Evolutionary conservation across 2,888 invertebrate species (phyloP).

Genomic region (Schizotus pectinicornis): DNA sequence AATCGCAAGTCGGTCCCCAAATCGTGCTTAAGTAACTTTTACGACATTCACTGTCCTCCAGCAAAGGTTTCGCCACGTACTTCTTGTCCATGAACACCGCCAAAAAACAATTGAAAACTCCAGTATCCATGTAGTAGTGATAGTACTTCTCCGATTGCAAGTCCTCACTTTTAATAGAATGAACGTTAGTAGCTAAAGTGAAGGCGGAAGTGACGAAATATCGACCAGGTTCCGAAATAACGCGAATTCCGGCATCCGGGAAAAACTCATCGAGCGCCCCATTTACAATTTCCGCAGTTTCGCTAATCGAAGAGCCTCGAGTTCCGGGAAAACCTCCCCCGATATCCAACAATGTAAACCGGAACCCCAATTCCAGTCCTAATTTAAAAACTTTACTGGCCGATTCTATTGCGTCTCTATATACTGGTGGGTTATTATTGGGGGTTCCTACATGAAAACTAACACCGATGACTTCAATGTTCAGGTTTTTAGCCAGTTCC

Average conservation of each 20-base stretch:
- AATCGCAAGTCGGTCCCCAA: constrained; percentile 98
- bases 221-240: constrained; percentile 96
- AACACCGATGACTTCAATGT: constrained; percentile 75
- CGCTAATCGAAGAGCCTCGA: constrained; percentile 68
- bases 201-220: constrained; percentile 96
- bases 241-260: constrained; percentile 77
- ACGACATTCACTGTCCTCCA: constrained; percentile 61
- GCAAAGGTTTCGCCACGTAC: constrained; percentile 78
- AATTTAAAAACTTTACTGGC: constrained; percentile 41
- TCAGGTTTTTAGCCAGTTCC: constrained; percentile 74
- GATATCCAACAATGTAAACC: constrained; percentile 44
- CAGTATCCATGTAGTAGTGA: constrained; percentile 92
- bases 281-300: constrained; percentile 84
- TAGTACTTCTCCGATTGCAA: not conserved
- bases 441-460: constrained; percentile 97
- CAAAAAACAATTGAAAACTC: constrained; percentile 95
- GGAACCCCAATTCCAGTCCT: constrained; percentile 38
- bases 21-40: constrained; percentile 69
- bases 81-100: constrained; percentile 84
- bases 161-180: constrained; percentile 70
- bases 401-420: constrained; percentile 41
- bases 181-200: constrained; percentile 86
- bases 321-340: constrained; percentile 48
- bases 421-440: constrained; percentile 62
- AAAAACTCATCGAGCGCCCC: constrained; percentile 81